Evolutionary conservation across 2,113 vertebrate genomes (phyloP).

Genomic region (Spheniscus mendiculus): DNA sequence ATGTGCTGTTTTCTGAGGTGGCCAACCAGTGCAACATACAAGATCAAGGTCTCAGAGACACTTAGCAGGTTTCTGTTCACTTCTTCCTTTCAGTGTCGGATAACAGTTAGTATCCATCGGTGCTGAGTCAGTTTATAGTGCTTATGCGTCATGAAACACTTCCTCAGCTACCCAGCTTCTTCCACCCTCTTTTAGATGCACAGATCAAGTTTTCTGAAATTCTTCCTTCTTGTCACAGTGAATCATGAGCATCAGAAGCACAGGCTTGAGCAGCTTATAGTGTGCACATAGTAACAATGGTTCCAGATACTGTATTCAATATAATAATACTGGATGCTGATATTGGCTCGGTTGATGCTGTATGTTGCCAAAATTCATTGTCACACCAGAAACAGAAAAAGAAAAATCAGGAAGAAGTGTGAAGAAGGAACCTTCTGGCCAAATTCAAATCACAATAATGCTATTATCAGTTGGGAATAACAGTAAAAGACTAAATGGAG

Average conservation of each 20-base stretch:
- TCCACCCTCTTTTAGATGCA: not conserved
- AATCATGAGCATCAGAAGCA: not conserved
- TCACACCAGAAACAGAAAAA: not conserved
- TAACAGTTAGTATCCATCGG: not conserved
- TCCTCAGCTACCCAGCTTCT: not conserved
- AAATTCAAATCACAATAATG: not conserved
- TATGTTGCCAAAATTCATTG: not conserved
- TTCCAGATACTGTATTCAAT: not conserved
- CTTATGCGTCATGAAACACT: not conserved
- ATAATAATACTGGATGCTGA: conserved; percentile 6
- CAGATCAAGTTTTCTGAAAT: not conserved
- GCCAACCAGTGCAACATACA: not conserved
- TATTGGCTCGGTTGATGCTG: not conserved
- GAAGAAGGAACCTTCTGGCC: conserved; percentile 2
- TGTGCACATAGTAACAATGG: not conserved
- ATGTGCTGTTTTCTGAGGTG: not conserved
- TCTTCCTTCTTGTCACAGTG: not conserved
- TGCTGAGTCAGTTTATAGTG: not conserved
- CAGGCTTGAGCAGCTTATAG: not conserved
- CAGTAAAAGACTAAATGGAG: not conserved
- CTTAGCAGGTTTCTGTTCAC: not conserved
- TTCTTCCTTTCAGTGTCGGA: not conserved
- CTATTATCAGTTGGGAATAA: not conserved
- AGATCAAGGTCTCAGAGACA: not conserved
- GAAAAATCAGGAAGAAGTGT: not conserved